Percentiles rank a stretch among this genome's conserved stretches.
phyloP scores from a whole-genome alignment of 1,140 invertebrate genomes.

The Micrasema longulum region DNA sequence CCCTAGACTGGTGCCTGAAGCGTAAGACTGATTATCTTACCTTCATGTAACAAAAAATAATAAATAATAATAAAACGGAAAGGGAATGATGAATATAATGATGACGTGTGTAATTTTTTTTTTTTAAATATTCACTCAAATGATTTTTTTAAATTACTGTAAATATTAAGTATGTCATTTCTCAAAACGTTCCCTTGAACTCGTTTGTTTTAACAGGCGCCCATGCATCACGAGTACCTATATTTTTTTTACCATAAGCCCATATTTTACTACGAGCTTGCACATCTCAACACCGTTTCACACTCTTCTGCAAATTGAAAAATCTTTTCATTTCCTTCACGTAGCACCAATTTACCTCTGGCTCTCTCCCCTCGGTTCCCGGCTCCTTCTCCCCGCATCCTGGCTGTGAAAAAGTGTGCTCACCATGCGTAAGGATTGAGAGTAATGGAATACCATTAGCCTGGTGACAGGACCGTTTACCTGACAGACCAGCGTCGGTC shows the following conservation, averaged over 20 bases:
- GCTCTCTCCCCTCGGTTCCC: background rate
- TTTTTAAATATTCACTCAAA: too few species aligned
- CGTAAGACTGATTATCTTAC: too few species aligned
- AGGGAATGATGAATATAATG: too few species aligned
- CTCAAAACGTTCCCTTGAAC: too few species aligned
- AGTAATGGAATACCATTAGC: slow-evolving; percentile 39
- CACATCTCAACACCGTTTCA: slow-evolving; percentile 6
- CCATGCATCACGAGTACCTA: too few species aligned
- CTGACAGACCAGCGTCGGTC: slow-evolving; percentile 24
- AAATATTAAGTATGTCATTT: too few species aligned
- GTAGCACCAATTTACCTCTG: slow-evolving; percentile 30
- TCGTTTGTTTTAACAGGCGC: too few species aligned
- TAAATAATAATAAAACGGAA: too few species aligned
- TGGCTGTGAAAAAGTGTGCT: slow-evolving; percentile 37
- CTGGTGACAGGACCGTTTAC: slow-evolving; percentile 24
- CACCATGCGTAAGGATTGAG: slow-evolving; percentile 39
- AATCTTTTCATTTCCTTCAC: slow-evolving; percentile 39
- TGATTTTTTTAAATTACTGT: too few species aligned
- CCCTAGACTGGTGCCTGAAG: too few species aligned
- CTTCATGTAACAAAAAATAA: too few species aligned
- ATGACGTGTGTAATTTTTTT: too few species aligned
- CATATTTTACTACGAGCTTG: background rate
- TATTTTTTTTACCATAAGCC: background rate
- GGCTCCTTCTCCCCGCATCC: background rate
- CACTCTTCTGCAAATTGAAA: slow-evolving; percentile 32